These are phyloP conservation scores for Deroplatys truncata DNA, from an alignment of 2,888 invertebrate species.

Conservation along the genomic window DNA sequence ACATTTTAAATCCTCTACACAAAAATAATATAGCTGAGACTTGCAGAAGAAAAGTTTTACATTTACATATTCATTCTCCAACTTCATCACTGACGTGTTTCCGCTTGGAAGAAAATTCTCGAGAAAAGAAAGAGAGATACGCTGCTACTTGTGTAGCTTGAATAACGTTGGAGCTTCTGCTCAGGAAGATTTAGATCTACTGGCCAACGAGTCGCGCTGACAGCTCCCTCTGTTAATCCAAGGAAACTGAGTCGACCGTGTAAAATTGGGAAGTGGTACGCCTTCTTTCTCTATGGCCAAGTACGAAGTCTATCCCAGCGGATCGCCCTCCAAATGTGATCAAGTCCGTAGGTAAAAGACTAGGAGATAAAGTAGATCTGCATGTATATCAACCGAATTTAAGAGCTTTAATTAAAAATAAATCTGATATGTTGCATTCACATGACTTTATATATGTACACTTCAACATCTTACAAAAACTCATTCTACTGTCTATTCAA, in stretches of 20 bases:
- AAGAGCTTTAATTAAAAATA: too few species aligned
- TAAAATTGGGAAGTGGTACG: not conserved
- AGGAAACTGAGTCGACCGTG: not conserved
- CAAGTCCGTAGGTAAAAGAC: too few species aligned
- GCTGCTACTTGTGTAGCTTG: not conserved
- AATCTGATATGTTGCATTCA: too few species aligned
- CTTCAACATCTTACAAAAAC: too few species aligned
- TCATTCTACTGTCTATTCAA: too few species aligned
- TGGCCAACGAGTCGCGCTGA: not conserved
- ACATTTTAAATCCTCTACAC: too few species aligned
- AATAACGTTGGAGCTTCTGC: not conserved
- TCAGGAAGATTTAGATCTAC: not conserved
- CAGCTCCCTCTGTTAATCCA: not conserved
- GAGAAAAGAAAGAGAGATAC: not conserved
- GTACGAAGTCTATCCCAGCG: not conserved
- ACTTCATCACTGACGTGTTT: not conserved
- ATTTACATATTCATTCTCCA: not conserved
- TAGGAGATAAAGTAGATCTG: too few species aligned
- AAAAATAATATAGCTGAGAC: not conserved
- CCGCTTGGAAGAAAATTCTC: not conserved
- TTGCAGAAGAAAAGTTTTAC: not conserved
- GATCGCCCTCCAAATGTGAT: too few species aligned
- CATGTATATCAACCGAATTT: too few species aligned
- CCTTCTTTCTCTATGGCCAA: not conserved
- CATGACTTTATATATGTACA: too few species aligned